Evolutionary conservation across 2,113 vertebrate species (phyloP).

Genomic region (Cyrtonyx montezumae): DNA sequence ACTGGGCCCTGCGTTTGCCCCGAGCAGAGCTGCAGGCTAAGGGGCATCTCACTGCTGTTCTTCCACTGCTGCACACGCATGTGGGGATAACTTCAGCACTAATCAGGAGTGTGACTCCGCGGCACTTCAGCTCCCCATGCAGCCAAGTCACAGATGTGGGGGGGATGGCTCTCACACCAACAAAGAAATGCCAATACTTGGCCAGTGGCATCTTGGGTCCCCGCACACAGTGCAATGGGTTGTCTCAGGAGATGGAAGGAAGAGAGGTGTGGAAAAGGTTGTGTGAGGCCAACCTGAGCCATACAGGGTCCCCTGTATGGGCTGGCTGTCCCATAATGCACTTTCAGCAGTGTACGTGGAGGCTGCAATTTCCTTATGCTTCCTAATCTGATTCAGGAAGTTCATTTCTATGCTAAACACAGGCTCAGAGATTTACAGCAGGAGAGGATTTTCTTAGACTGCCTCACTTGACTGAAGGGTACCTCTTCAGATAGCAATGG

Average conservation of each 20-base stretch:
- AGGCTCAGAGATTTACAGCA: neutral
- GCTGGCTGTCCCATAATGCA: neutral
- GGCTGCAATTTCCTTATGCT: neutral
- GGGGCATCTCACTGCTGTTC: neutral
- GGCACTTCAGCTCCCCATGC: neutral
- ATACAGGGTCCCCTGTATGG: neutral
- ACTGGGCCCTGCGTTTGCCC: neutral
- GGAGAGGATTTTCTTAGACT: constrained; percentile 3
- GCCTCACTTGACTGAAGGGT: neutral
- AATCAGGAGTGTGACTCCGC: accelerated
- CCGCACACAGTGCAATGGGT: accelerated
- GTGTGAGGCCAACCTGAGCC: neutral
- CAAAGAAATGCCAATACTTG: neutral
- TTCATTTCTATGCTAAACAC: neutral
- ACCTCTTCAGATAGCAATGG: constrained; percentile 25
- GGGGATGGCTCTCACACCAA: neutral
- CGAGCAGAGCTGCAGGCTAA: neutral
- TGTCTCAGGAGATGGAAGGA: neutral
- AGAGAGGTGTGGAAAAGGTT: neutral
- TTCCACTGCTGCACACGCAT: accelerated
- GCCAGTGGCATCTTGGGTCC: neutral
- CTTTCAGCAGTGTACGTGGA: neutral
- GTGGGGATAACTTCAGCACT: neutral
- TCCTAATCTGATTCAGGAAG: neutral
- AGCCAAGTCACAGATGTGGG: neutral